phyloP scores from a whole-genome alignment of 2,888 invertebrate species.

The Branchinecta sandiegonensis region DNA sequence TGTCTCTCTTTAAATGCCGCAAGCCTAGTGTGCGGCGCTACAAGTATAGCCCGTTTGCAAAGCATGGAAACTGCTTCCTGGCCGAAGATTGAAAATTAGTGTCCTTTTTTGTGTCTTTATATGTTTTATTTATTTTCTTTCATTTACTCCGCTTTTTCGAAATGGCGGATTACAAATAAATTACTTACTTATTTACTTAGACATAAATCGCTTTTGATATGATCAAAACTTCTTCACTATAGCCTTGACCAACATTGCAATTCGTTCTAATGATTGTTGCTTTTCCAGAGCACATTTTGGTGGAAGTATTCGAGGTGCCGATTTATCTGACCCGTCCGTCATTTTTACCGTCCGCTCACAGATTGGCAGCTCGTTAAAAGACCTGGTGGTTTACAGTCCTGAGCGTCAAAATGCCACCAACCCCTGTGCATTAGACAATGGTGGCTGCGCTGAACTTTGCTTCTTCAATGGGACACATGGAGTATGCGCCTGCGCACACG shows the following conservation, averaged over 20 bases:
- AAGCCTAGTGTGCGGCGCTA: too few species aligned
- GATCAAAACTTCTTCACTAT: too few species aligned
- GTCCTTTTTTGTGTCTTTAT: too few species aligned
- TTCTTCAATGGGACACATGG: constrained; percentile 51
- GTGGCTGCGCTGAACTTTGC: constrained; percentile 64
- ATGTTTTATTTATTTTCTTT: too few species aligned
- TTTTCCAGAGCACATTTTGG: not conserved
- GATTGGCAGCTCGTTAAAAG: constrained; percentile 23
- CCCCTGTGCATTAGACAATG: constrained; percentile 48
- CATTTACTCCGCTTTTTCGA: too few species aligned
- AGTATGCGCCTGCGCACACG: constrained; percentile 69
- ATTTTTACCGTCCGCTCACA: not conserved
- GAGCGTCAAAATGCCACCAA: constrained; percentile 45
- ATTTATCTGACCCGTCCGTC: not conserved
- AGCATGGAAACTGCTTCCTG: too few species aligned
- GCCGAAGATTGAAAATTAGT: too few species aligned
- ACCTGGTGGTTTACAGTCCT: constrained; percentile 42
- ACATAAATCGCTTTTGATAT: too few species aligned
- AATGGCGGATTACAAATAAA: too few species aligned
- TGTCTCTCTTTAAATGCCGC: too few species aligned
- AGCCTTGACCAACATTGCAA: not conserved
- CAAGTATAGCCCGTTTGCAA: too few species aligned
- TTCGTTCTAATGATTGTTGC: not conserved
- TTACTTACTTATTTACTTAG: too few species aligned
- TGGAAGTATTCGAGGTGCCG: not conserved